phyloP scores from a whole-genome alignment of 64 coral and sea anemone species.

The Pachyseris speciosa region DNA sequence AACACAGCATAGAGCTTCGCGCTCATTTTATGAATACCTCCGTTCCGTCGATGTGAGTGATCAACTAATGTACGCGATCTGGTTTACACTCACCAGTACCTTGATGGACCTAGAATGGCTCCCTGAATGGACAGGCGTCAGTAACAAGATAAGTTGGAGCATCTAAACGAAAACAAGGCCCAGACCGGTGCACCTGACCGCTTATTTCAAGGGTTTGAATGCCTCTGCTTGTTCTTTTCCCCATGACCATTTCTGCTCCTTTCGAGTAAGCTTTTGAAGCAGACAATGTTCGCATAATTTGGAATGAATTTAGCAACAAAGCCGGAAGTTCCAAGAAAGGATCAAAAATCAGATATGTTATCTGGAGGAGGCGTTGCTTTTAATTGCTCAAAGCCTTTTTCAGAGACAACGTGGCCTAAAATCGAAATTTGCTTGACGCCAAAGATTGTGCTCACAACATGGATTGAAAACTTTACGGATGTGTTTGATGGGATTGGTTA shows the following conservation, averaged over 20 bases:
- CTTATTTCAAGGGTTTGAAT: slow-evolving; percentile 32
- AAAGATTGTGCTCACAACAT: background rate
- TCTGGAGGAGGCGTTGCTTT: background rate
- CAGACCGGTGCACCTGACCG: slow-evolving; percentile 9
- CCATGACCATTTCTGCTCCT: slow-evolving; percentile 5
- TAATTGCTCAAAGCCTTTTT: background rate
- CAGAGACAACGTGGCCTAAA: slow-evolving; percentile 13
- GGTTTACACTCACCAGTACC: background rate
- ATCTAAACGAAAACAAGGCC: slow-evolving; percentile 23
- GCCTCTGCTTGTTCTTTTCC: slow-evolving; percentile 17
- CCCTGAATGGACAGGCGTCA: slow-evolving; percentile 22
- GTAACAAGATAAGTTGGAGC: background rate
- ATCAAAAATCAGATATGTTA: slow-evolving; percentile 16
- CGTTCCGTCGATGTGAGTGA: background rate
- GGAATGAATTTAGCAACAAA: slow-evolving; percentile 34
- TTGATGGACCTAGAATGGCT: slow-evolving; percentile 9
- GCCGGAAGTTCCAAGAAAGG: slow-evolving; percentile 41
- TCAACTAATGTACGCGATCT: slow-evolving; percentile 24
- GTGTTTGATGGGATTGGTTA: background rate
- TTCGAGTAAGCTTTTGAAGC: background rate
- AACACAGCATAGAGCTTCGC: slow-evolving; percentile 21
- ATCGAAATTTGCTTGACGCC: background rate
- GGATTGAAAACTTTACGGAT: background rate
- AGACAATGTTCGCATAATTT: slow-evolving; percentile 18
- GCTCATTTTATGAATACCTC: slow-evolving; percentile 54